phyloP scores from a whole-genome alignment of 1,140 invertebrate genomes.

The Rhagoletis pomonella region DNA sequence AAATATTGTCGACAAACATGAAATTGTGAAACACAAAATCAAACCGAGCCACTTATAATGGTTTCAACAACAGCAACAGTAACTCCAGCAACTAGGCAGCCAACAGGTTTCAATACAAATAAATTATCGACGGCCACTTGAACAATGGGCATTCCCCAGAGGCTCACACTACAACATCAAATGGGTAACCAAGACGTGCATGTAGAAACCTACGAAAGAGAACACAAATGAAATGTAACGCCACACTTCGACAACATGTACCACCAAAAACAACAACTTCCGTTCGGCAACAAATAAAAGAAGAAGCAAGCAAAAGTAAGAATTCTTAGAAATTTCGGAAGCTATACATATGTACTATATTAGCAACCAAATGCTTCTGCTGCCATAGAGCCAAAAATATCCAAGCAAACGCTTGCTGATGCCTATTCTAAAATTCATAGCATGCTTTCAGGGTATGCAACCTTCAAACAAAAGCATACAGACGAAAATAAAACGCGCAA shows the following conservation, averaged over 20 bases:
- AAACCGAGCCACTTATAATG: neutral
- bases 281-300: neutral
- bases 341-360: too few relatives aligned
- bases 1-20: neutral
- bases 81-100: neutral
- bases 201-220: neutral
- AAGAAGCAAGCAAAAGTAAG: neutral
- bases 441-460: neutral
- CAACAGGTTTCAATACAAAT: neutral
- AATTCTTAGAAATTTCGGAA: neutral
- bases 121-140: neutral
- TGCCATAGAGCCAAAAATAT: neutral
- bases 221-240: neutral
- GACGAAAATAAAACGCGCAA: neutral
- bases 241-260: neutral
- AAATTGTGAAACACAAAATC: neutral
- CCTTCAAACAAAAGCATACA: neutral
- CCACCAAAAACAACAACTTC: neutral
- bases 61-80: neutral
- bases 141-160: neutral
- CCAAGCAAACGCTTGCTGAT: neutral
- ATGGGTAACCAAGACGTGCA: too few relatives aligned
- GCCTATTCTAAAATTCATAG: constrained; percentile 23
- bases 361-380: neutral
- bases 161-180: neutral